Percentiles rank a stretch among this genome's conserved stretches.
These are phyloP conservation scores for Dryococelus australis DNA, from an alignment of 2,888 invertebrate genomes.

Conservation along the genomic window DNA sequence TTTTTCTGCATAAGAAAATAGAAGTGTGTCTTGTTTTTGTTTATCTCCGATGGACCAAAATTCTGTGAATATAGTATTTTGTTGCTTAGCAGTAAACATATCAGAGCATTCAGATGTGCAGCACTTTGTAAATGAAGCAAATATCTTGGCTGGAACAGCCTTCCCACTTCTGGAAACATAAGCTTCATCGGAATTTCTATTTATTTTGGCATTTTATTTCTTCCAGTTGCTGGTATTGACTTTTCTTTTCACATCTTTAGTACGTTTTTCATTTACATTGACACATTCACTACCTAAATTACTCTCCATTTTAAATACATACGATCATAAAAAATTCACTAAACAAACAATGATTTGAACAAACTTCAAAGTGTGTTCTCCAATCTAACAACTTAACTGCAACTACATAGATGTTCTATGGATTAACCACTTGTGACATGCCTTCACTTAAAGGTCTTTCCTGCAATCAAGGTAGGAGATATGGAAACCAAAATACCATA, in stretches of 20 bases:
- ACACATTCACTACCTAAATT: neutral
- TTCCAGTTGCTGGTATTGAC: neutral
- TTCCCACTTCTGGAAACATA: conserved; percentile 13
- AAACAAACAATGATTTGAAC: neutral
- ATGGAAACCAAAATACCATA: neutral
- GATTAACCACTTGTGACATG: neutral
- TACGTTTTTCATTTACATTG: neutral
- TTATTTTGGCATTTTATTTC: neutral
- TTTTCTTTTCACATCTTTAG: neutral
- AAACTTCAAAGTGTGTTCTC: neutral
- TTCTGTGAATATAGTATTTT: neutral
- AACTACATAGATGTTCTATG: neutral
- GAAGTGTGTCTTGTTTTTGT: neutral
- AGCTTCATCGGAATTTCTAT: neutral
- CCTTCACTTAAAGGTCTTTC: neutral
- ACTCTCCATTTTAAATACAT: neutral
- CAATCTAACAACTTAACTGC: neutral
- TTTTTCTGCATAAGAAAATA: neutral
- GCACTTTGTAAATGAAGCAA: neutral
- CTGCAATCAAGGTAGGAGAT: conserved; percentile 12
- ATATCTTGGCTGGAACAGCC: neutral
- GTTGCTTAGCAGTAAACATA: neutral
- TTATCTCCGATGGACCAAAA: neutral
- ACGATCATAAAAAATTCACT: neutral
- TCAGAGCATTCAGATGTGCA: neutral